Conservation (phyloP, 2,113 vertebrate species). For the Notarius quadriscutis region DNA sequence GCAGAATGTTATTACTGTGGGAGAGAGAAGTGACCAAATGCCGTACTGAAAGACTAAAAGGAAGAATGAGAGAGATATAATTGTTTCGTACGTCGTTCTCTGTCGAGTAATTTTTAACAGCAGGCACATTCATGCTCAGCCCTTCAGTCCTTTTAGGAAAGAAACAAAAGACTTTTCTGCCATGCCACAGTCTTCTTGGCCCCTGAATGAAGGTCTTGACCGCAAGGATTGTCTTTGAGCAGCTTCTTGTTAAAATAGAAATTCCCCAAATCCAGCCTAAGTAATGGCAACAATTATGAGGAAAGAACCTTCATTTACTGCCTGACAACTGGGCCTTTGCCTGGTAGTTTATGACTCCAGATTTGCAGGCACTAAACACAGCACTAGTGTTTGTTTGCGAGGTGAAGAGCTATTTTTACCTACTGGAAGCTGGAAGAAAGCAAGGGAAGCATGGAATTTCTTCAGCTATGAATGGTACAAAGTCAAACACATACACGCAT, state of each 20-base stretch:
- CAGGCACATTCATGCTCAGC: background rate
- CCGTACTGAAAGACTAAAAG: conserved; percentile 49
- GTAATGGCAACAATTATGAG: conserved; percentile 50
- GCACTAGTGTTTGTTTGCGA: conserved; percentile 34
- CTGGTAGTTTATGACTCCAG: conserved; percentile 45
- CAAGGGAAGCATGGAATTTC: conserved; percentile 35
- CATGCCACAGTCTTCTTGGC: background rate
- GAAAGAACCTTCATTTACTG: conserved; percentile 43
- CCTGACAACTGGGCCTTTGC: conserved; percentile 39
- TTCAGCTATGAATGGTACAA: conserved; percentile 40
- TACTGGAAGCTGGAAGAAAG: conserved; percentile 26
- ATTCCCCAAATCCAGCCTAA: background rate
- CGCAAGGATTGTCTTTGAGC: conserved; percentile 24
- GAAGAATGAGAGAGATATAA: background rate
- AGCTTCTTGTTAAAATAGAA: conserved; percentile 30
- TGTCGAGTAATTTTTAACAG: background rate
- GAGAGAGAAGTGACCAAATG: conserved; percentile 61
- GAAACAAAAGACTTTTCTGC: background rate
- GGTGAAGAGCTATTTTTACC: conserved; percentile 50
- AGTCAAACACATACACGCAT: conserved; percentile 14
- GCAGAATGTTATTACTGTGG: conserved; percentile 65
- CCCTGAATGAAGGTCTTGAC: background rate
- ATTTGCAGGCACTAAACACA: conserved; percentile 48
- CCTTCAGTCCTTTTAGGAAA: background rate
- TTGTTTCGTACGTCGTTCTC: background rate